phyloP scores from a whole-genome alignment of 1,140 invertebrate genomes.

The Conopomorpha cramerella region DNA sequence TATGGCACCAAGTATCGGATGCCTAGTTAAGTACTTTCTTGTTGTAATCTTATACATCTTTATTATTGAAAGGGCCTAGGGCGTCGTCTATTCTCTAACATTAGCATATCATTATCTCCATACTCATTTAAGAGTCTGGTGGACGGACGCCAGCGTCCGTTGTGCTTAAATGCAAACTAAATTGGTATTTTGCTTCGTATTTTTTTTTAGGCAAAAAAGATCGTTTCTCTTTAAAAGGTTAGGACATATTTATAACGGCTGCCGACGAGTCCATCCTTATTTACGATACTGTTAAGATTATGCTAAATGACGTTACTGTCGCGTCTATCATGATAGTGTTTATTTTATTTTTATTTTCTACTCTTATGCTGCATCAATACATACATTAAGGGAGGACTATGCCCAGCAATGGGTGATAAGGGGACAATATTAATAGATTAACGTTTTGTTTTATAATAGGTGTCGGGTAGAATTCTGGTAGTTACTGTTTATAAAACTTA shows the following conservation, averaged over 20 bases:
- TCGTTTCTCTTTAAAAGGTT: neutral
- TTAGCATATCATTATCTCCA: slow-evolving; percentile 21
- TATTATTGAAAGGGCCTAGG: neutral
- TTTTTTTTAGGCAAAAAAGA: neutral
- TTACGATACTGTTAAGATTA: too few relatives aligned
- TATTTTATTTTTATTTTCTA: too few relatives aligned
- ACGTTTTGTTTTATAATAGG: too few relatives aligned
- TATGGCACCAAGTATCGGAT: neutral
- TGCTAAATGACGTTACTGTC: too few relatives aligned
- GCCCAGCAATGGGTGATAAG: too few relatives aligned
- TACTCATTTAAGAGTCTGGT: slow-evolving; percentile 15
- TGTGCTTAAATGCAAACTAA: slow-evolving; percentile 13
- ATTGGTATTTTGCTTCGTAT: slow-evolving; percentile 1
- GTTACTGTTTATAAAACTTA: too few relatives aligned
- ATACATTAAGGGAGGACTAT: too few relatives aligned
- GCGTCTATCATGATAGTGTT: too few relatives aligned
- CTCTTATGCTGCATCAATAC: too few relatives aligned
- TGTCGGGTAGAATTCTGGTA: too few relatives aligned
- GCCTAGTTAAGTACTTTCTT: neutral
- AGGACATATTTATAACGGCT: neutral
- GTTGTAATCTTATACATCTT: neutral
- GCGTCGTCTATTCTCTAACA: slow-evolving; percentile 11
- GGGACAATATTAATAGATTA: too few relatives aligned
- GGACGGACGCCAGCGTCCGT: slow-evolving; percentile 16
- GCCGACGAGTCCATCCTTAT: too few relatives aligned